These are phyloP conservation scores for Ecdyonurus torrentis DNA, from an alignment of 2,888 invertebrate species.

Conservation along the genomic window DNA sequence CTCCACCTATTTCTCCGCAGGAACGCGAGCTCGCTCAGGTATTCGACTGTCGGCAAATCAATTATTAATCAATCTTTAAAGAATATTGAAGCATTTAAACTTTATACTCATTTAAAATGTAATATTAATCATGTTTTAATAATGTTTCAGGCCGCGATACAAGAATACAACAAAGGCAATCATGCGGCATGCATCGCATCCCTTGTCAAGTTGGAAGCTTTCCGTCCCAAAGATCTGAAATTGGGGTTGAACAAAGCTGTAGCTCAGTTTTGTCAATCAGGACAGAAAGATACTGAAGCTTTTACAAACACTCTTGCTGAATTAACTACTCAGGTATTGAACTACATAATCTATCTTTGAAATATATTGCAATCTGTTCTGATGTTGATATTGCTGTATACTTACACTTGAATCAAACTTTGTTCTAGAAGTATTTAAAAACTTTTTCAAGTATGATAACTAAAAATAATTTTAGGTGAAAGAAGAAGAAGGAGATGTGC, in stretches of 20 bases:
- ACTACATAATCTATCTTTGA: too few species aligned
- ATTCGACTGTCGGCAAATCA: background rate
- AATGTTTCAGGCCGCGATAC: slow-evolving; percentile 26
- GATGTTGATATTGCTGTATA: too few species aligned
- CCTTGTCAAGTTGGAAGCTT: slow-evolving; percentile 43
- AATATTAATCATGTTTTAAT: background rate
- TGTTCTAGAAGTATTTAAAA: slow-evolving; percentile 6
- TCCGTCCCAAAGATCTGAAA: slow-evolving; percentile 47
- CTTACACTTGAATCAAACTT: slow-evolving; percentile 5
- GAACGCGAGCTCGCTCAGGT: background rate
- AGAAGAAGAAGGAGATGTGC: slow-evolving; percentile 40
- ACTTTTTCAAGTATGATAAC: too few species aligned
- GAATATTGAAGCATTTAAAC: background rate
- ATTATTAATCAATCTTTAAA: background rate
- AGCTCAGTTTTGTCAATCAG: slow-evolving; percentile 58
- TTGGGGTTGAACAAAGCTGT: slow-evolving; percentile 71
- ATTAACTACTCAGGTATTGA: slow-evolving; percentile 33
- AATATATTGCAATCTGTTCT: too few species aligned
- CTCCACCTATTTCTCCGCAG: background rate
- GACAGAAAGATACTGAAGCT: slow-evolving; percentile 52
- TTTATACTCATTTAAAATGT: background rate
- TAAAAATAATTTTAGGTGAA: slow-evolving; percentile 24
- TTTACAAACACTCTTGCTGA: slow-evolving; percentile 49
- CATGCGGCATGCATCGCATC: slow-evolving; percentile 40
- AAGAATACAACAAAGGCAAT: slow-evolving; percentile 45